Evolutionary conservation across 1,140 invertebrate genomes (phyloP), one percentile per base, ranked within the genome.

Genomic region (Chionoecetes opilio): DNA sequence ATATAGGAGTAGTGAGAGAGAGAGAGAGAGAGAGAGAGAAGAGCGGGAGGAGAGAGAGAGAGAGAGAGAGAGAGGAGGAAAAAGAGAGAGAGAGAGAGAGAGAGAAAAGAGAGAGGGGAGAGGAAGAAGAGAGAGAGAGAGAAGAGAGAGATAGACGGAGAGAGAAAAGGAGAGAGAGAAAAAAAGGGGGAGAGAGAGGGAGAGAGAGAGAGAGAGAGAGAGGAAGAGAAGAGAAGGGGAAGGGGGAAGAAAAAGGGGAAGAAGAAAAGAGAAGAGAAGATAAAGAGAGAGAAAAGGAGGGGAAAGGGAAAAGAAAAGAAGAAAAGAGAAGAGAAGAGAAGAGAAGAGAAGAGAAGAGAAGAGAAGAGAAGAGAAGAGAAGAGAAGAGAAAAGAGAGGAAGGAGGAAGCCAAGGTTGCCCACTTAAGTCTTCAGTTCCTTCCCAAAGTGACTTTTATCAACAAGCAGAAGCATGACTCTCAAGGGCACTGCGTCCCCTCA

Each of bases 361-460:
- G 85, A 86, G 32, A 34, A 26, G 35, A 32, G 26, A 32, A 34
- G 32, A 86, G 85, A 86, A 32, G 35, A 26, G 26, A 26, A 34
- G 85, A 86, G 32, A 86, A 32, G 35, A 32, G 35, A 32, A 86
- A 6, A 86, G 85, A 86, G 29, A 86, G 85, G 35, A 32, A 86
- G 29, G 35, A 32, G 9, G 85, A 38, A 32, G 32, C 32, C 85
- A 86, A 35, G 37, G 37, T 14, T 86, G 37, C 11, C 37, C 85
- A 87, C 32, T 87, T 34, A 9, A 17, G 46, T n/a, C 63, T 26
- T n/a, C 21, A 26, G 63, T 75, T n/a, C 63, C 63, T 75, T 75
- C 63, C 63, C 63, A 26, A 14, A 75, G 63, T 75, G 63, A 75
- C 63, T 75, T 75, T 75, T 75, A 75, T 75, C 63, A 75, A 75